phyloP scores from a whole-genome alignment of 1,140 invertebrate species.

The Anadara kagoshimensis region DNA sequence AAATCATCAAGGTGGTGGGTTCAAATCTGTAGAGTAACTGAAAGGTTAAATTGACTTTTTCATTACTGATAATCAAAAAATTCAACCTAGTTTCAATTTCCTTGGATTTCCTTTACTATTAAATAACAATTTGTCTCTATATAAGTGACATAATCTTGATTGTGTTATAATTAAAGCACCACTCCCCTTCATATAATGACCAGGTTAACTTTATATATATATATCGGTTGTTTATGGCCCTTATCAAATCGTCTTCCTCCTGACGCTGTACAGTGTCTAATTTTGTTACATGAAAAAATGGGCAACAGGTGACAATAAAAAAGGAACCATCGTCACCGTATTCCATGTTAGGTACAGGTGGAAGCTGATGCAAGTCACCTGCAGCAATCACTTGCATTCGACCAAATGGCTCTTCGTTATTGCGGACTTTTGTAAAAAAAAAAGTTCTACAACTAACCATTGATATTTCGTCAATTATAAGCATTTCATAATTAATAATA shows the following conservation, averaged over 20 bases:
- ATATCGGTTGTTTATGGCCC: too few species aligned
- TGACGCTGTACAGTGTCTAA: background rate
- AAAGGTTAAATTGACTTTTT: too few species aligned
- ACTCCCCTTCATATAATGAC: too few species aligned
- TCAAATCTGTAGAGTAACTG: too few species aligned
- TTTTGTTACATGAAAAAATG: background rate
- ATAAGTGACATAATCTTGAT: too few species aligned
- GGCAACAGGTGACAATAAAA: background rate
- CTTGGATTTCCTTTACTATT: too few species aligned
- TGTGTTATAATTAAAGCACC: too few species aligned
- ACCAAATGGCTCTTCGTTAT: background rate
- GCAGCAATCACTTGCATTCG: background rate
- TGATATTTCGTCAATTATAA: slow-evolving; percentile 12
- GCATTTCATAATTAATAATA: background rate
- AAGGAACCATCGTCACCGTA: slow-evolving; percentile 5
- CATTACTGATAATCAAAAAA: too few species aligned
- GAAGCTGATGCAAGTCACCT: slow-evolving; percentile 2
- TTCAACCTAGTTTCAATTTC: too few species aligned
- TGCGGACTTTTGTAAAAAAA: background rate
- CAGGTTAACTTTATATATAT: too few species aligned
- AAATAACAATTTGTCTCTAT: too few species aligned
- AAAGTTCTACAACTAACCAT: slow-evolving; percentile 2
- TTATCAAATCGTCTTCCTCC: background rate
- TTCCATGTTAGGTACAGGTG: slow-evolving; percentile 6
- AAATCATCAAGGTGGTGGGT: too few species aligned